phyloP scores from a whole-genome alignment of 2,797 vertebrate species.

The Phrynocephalus vlangalii region DNA sequence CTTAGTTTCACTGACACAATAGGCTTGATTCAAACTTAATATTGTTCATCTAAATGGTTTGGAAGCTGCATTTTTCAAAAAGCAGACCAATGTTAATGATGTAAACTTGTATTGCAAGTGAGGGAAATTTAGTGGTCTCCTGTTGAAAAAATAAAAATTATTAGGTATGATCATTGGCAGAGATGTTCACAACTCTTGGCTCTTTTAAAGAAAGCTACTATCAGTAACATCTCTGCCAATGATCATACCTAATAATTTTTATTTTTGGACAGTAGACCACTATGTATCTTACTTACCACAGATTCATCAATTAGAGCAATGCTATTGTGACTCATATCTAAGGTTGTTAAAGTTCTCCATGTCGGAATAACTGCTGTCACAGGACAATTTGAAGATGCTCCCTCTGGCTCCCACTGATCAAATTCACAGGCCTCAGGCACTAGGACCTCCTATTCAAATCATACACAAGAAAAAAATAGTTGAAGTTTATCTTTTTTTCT shows the following conservation, averaged over 20 bases:
- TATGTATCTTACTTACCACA: slow-evolving; percentile 78
- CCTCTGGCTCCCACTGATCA: slow-evolving; percentile 95
- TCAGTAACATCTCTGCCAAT: not conserved
- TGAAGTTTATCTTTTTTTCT: not conserved
- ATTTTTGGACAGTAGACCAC: not conserved
- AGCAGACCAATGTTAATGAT: not conserved
- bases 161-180: not conserved
- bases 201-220: not conserved
- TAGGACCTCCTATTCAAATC: slow-evolving; percentile 84
- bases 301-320: slow-evolving; percentile 90
- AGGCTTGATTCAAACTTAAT: not conserved
- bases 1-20: not conserved
- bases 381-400: slow-evolving; percentile 79
- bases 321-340: slow-evolving; percentile 95
- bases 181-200: slow-evolving; percentile 14
- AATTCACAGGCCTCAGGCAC: slow-evolving; percentile 94
- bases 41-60: not conserved
- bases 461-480: slow-evolving; percentile 39
- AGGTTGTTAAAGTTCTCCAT: slow-evolving; percentile 91
- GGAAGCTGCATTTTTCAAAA: not conserved
- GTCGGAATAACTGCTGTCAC: slow-evolving; percentile 92
- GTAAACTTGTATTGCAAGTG: not conserved
- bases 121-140: not conserved
- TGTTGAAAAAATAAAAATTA: not conserved
- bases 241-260: not conserved